Evolutionary conservation across 37 sponge, comb jelly and placozoan species (phyloP).

Genomic region (Mnemiopsis leidyi): DNA sequence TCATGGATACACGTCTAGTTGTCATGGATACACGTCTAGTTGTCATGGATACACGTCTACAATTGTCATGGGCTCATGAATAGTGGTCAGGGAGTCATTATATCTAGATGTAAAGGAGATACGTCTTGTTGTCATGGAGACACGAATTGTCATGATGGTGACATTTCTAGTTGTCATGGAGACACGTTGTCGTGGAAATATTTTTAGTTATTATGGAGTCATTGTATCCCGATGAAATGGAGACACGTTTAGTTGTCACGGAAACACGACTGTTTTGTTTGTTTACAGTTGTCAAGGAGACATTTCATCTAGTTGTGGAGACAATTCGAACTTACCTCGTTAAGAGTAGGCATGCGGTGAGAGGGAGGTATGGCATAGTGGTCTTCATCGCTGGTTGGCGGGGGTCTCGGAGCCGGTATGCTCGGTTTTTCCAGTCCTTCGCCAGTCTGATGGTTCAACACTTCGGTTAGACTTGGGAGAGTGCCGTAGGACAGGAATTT

Average conservation of each 20-base stretch:
- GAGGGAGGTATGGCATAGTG: constrained; percentile 18
- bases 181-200: background rate
- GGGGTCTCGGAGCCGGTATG: constrained; percentile 26
- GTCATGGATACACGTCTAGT: no score
- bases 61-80: no score
- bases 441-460: background rate
- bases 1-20: no score
- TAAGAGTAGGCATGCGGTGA: background rate
- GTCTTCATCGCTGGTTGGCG: background rate
- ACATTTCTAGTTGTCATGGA: background rate
- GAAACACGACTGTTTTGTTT: no score
- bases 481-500: background rate
- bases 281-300: no score
- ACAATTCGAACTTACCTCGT: background rate
- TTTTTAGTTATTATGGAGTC: background rate
- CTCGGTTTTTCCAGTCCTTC: constrained; percentile 43
- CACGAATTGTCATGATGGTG: background rate
- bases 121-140: background rate
- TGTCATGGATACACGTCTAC: no score
- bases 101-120: no score
- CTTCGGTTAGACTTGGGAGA: background rate
- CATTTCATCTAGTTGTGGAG: no score
- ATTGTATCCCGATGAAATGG: background rate
- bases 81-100: no score
- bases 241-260: background rate